Evolutionary conservation across 2,888 invertebrate species (phyloP).

Genomic region (Leptinotarsa peninsularis): DNA sequence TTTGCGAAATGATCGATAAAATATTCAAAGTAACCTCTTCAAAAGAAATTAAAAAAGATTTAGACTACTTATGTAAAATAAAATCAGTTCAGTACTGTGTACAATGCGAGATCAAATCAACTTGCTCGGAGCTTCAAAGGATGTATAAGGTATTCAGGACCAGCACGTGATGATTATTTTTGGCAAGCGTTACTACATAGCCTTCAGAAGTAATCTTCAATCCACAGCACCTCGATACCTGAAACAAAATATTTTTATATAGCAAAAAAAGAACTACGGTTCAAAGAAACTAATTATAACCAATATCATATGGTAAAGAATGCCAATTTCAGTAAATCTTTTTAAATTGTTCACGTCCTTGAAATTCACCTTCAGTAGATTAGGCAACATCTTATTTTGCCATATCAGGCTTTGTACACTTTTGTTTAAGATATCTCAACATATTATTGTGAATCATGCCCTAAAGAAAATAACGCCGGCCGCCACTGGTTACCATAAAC

Average conservation of each 20-base stretch:
- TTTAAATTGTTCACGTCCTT: too few species aligned
- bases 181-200: conserved; percentile 95
- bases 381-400: too few species aligned
- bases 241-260: conserved; percentile 53
- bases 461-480: too few species aligned
- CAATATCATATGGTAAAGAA: too few species aligned
- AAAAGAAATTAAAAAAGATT: conserved; percentile 48
- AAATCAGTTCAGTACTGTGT: conserved; percentile 66
- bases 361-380: too few species aligned
- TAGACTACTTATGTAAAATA: conserved; percentile 49
- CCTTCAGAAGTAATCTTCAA: conserved; percentile 97
- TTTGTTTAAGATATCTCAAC: too few species aligned
- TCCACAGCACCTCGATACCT: conserved; percentile 98
- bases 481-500: too few species aligned
- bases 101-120: conserved; percentile 67
- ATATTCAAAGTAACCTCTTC: conserved; percentile 40
- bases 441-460: too few species aligned
- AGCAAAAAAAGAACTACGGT: too few species aligned
- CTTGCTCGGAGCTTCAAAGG: conserved; percentile 76
- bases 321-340: too few species aligned
- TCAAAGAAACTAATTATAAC: too few species aligned
- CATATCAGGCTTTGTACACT: too few species aligned
- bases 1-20: conserved; percentile 45
- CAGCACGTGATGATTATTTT: conserved; percentile 98
- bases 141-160: conserved; percentile 94